These are phyloP conservation scores for Atrina japonica DNA, from an alignment of 2,888 invertebrate genomes.

Conservation along the genomic window DNA sequence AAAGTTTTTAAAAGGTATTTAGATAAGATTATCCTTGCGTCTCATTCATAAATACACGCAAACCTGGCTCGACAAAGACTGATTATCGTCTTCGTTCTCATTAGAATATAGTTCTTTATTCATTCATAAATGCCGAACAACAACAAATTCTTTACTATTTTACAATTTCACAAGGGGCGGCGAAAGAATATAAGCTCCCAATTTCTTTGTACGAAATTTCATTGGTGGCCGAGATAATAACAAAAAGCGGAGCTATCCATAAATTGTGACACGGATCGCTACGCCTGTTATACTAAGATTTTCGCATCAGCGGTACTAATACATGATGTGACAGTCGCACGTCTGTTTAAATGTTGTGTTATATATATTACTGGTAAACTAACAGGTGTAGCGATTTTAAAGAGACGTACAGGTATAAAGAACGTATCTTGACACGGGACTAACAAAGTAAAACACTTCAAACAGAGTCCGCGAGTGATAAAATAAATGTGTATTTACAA, in stretches of 20 bases:
- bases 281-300: conserved; percentile 7
- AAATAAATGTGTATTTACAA: neutral
- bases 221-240: conserved; percentile 17
- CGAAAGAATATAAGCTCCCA: conserved; percentile 10
- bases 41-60: too few species aligned
- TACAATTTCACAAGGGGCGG: conserved; percentile 26
- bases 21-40: too few species aligned
- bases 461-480: neutral
- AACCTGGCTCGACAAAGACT: too few species aligned
- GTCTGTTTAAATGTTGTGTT: conserved; percentile 29
- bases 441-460: neutral
- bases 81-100: too few species aligned
- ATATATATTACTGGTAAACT: conserved; percentile 20
- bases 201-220: conserved; percentile 14
- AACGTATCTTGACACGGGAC: neutral
- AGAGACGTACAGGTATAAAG: conserved; percentile 29
- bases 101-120: too few species aligned
- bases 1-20: too few species aligned
- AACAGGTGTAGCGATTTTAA: conserved; percentile 35
- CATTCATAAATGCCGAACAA: too few species aligned
- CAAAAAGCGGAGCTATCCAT: conserved; percentile 10
- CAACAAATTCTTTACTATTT: too few species aligned
- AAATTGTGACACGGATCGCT: conserved; percentile 30
- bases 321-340: conserved; percentile 27
- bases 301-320: conserved; percentile 17